Conservation (phyloP, 2,888 invertebrate species). For the Caenorhabditis sp. region DNA sequence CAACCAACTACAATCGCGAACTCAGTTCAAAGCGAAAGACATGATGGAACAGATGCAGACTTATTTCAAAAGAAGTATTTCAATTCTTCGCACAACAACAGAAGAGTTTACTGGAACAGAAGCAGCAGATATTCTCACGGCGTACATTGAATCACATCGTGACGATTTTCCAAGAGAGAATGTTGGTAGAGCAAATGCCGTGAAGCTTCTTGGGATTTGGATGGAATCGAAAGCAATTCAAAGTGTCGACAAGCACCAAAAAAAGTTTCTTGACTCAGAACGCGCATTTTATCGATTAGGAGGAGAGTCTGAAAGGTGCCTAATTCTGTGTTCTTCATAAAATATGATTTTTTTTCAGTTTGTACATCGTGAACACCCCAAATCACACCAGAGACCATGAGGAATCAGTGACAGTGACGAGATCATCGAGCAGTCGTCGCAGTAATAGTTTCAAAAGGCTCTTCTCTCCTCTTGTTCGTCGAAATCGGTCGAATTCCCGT, state of each 20-base stretch:
- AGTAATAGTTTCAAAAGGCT: constrained; percentile 64
- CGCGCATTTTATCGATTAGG: constrained; percentile 45
- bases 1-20: constrained; percentile 6
- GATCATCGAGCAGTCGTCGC: constrained; percentile 45
- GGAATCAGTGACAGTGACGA: constrained; percentile 8
- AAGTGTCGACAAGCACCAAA: constrained; percentile 19
- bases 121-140: constrained; percentile 60
- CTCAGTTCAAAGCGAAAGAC: constrained; percentile 58
- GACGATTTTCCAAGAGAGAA: constrained; percentile 57
- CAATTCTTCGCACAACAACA: constrained; percentile 14
- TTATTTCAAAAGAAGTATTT: constrained; percentile 62
- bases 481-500: constrained; percentile 64
- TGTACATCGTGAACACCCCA: constrained; percentile 49
- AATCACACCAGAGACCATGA: constrained; percentile 27
- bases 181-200: constrained; percentile 52
- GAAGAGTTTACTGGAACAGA: constrained; percentile 64
- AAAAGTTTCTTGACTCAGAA: constrained; percentile 54
- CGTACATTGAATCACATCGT: constrained; percentile 45
- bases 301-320: constrained; percentile 46
- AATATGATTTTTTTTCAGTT: constrained; percentile 21
- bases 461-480: constrained; percentile 56
- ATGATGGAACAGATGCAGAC: constrained; percentile 55
- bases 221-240: constrained; percentile 40
- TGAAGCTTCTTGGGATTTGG: constrained; percentile 62
- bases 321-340: neutral